Base-by-base conservation (phyloP, 2,797 vertebrate species). In the Xenentodon cancila region DNA sequence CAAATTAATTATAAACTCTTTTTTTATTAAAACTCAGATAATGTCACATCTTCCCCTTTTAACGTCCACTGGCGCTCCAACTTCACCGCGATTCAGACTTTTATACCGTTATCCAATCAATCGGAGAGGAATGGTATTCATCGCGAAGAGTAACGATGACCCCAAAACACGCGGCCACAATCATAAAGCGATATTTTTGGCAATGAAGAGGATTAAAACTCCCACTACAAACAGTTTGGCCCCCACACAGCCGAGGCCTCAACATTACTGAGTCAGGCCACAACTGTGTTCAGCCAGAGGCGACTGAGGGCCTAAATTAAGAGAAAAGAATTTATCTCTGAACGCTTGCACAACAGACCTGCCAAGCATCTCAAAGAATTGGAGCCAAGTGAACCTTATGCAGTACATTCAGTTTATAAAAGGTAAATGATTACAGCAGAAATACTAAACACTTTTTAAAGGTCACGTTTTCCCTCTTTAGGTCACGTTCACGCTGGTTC, bases 331-430 rank as follows among this genome's bases (percentile, higher is more conserved):
- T n/a, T n/a, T n/a, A 30, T 30, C 30, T 8, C 30, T 30, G 7
- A 30, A 30, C 4, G 30, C 30, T 30, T 30, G 30, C 30, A 21
- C 16, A 53, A 48, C 8, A 37, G 34, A 45, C n/a, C 43, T 49
- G 20, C n/a, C 9, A 12, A 49, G 20, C n/a, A 65, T 27, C 44
- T 34, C 34, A 49, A 30, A 42, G 18, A 53, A 58, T 59, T 40
- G 18, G 5, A n/a, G 30, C 30, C 30, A 30, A 30, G 30, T 30
- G 30, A 1, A 30, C 5, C 30, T 8, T 8, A 30, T 30, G 3
- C 30, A 30, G 30, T 30, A 30, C 30, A 30, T 30, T 30, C 7
- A 30, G 30, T 30, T n/a, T 30, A 30, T 30, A 30, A 30, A 30
- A 6, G 7, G 30, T 30, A 30, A 30, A 30, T 3, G 4, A 6